phyloP scores from a whole-genome alignment of 1,140 invertebrate genomes.

The Laupala kohalensis region DNA sequence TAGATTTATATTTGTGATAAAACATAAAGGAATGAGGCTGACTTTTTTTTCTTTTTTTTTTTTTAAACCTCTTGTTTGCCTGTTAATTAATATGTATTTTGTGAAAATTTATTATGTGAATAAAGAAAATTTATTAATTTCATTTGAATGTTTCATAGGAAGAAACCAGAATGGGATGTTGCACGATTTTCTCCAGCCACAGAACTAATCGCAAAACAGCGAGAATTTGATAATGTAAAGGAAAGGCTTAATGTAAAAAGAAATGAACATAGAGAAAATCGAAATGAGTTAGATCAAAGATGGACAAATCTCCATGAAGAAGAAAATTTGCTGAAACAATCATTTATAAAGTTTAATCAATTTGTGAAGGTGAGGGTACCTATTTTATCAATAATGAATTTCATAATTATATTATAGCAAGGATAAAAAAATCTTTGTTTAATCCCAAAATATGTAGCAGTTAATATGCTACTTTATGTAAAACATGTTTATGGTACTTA shows the following conservation, averaged over 20 bases:
- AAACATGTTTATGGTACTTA: no score
- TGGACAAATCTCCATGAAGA: constrained; percentile 36
- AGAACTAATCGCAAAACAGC: constrained; percentile 32
- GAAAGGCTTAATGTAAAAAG: constrained; percentile 30
- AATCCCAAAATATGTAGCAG: no score
- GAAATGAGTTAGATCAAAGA: constrained; percentile 30
- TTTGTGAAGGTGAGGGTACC: constrained; percentile 31
- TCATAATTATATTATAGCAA: no score
- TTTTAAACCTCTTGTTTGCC: no score
- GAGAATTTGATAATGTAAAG: constrained; percentile 33
- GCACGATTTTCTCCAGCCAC: constrained; percentile 35
- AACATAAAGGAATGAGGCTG: no score
- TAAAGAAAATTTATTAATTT: neutral
- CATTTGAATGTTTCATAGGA: constrained; percentile 28
- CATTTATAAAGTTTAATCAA: constrained; percentile 42
- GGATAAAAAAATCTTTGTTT: no score
- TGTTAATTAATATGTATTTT: no score
- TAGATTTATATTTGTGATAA: no score
- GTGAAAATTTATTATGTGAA: no score
- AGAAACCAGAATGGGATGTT: constrained; percentile 42
- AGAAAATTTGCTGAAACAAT: constrained; percentile 33
- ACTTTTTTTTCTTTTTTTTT: no score
- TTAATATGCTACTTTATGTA: no score
- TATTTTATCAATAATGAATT: neutral
- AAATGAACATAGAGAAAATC: constrained; percentile 26